Base-by-base conservation (phyloP, 1,140 invertebrate genomes). In the Phocides pigmalion region DNA sequence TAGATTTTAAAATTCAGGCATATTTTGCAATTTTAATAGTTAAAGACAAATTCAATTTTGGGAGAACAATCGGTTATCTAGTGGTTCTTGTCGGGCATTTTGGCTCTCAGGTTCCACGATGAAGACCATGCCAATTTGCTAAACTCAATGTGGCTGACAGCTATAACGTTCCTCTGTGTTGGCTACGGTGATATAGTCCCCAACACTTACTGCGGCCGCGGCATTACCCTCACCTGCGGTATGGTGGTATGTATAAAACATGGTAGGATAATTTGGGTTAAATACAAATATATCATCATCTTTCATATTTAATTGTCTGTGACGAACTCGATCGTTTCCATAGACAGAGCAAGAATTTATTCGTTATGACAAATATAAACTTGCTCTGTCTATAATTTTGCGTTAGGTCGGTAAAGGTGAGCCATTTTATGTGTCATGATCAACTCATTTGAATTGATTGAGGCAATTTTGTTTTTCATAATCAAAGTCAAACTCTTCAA, bases 101-200 rank as follows among this genome's bases (percentile, higher is more conserved):
- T 87, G 84, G 85, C 87, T 85, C 85, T 82, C 93, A 97, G 96
- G 93, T 95, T 96, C 93, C 96, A 97, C 92, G 96, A 97, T 92
- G 95, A 95, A 90, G 95, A 96, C 89, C 97, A 97, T 93, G 96
- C 95, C 76, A 98, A 97, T 94, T 95, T 97, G 89, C 94, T 97
- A 89, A 97, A 97, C 93, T 96, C 97, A 82, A 97, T 98, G 96
- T 98, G 97, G 97, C 94, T 98, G 93, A 97, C 97, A 76, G 96
- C 96, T 84, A 97, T 97, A 88, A 97, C 97, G 68, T 97, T 97
- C 93, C 94, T 95, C 86, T 95, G 95, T 93, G 94, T 95, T 76
- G 95, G 95, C 77, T 95, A 95, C 85, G 95, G 95, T 73, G 97
- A 98, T 93, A 97, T 98, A 84, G 97, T 98, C 77, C 97, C 97